Base-by-base conservation (phyloP, 2,888 invertebrate species). In the Drosophila vallismaia region DNA sequence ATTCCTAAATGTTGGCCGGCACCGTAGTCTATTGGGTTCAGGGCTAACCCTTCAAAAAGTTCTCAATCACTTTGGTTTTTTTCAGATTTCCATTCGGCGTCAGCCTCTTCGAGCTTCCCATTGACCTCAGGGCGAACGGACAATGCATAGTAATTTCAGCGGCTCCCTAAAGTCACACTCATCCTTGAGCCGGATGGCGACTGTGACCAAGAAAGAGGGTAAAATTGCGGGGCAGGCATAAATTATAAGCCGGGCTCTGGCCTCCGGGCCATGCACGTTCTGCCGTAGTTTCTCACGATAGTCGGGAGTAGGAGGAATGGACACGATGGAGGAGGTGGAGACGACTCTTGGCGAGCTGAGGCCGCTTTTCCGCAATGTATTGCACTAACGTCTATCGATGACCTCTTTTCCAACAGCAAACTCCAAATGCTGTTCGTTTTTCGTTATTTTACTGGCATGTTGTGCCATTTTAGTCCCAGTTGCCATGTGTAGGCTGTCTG, bases 231-330 rank as follows among this genome's bases (percentile, higher is more conserved):
- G 62, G 72, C 71, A 63, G 76, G 71, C 74, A 87, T 87, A 84
- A 84, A 85, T 87, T 82, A 79, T 66, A 72, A 79, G 77, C 74
- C 55, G 63, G 59, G 70, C 57, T 81, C 36, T 86, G 49, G 57
- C 66, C 88, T 88, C 75, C 77, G 71, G 64, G 85, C 84, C 45
- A 74, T 88, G 88, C 85, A 85, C 85, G 85, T 83, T 85, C 75
- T 75, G 81, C 74, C 72, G 71, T 62, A 74, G 74, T 87, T 84
- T 84, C 84, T 87, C 84, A 84, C 84, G 84, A 66, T 66, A 45
- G 51, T 12, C 38, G 28, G 40, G n/a, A 33, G 5, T 19, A 0
- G 36, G 24, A 36, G 50, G 52, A 19, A 19, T 19, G 19, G 19
- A 19, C 19, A 19, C 49, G 52, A 64, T 26, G 54, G 28, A 10